Percentiles rank a stretch among this genome's conserved stretches.
phyloP scores from a whole-genome alignment of 2,888 invertebrate genomes.

The Rhyacophila evoluta region DNA sequence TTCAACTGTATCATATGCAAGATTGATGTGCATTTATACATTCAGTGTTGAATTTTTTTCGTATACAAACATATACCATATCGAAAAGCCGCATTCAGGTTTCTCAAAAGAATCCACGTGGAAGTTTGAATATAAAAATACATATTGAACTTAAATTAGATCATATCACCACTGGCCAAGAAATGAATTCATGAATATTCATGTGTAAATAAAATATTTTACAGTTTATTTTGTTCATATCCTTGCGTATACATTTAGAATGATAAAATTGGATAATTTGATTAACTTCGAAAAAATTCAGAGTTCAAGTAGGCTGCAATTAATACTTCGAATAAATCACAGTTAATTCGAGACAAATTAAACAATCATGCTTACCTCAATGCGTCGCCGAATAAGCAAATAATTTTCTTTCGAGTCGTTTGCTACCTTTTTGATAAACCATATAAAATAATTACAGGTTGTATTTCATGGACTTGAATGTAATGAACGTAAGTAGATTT shows the following conservation, averaged over 20 bases:
- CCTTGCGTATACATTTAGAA: background rate
- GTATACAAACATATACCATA: no score
- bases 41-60: no score
- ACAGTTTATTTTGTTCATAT: background rate
- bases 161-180: no score
- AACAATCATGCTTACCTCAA: constrained; percentile 25
- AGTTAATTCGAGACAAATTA: background rate
- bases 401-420: background rate
- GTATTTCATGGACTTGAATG: constrained; percentile 8
- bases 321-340: constrained; percentile 10
- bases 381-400: background rate
- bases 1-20: no score
- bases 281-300: background rate
- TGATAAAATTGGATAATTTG: constrained; percentile 1
- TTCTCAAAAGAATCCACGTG: no score
- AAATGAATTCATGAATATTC: no score
- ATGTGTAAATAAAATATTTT: background rate
- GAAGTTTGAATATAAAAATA: no score
- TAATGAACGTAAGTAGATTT: constrained; percentile 27
- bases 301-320: background rate
- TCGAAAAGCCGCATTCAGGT: no score
- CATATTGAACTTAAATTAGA: no score
- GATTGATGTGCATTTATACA: no score
- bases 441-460: constrained; percentile 10
- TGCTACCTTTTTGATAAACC: constrained; percentile 6